phyloP scores from a whole-genome alignment of 2,113 vertebrate species.

The Nycticryphes semicollaris region DNA sequence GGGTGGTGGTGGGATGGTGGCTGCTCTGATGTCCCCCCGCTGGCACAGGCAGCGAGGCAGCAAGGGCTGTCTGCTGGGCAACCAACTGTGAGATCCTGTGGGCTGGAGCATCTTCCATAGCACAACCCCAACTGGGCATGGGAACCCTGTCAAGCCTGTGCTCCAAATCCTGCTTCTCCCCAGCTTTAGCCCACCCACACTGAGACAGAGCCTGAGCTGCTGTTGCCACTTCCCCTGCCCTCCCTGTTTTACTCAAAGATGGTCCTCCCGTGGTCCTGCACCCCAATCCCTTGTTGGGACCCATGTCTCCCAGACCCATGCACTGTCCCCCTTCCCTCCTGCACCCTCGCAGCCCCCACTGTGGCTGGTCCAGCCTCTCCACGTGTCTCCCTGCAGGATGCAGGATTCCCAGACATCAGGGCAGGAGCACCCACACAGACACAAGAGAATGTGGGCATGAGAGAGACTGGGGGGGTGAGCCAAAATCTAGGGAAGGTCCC shows the following conservation, averaged over 20 bases:
- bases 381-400: not conserved
- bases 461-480: not conserved
- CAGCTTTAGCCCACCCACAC: not conserved
- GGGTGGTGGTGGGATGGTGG: not conserved
- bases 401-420: not conserved
- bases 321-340: not conserved
- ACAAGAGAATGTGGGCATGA: rapidly evolving
- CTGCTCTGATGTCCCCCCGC: not conserved
- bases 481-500: not conserved
- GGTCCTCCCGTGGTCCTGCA: not conserved
- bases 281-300: not conserved
- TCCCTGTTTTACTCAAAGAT: not conserved
- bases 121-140: rapidly evolving
- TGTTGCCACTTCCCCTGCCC: not conserved
- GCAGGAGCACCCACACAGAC: not conserved
- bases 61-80: not conserved
- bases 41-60: not conserved
- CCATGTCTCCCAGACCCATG: rapidly evolving
- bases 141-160: not conserved
- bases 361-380: rapidly evolving
- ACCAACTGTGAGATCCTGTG: not conserved
- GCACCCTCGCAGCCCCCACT: not conserved
- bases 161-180: not conserved
- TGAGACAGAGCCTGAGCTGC: not conserved
- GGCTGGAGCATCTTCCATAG: not conserved